Evolutionary conservation across 2,888 invertebrate genomes (phyloP), one percentile per base, ranked within the genome.

Genomic region (Achlya flavicornis): DNA sequence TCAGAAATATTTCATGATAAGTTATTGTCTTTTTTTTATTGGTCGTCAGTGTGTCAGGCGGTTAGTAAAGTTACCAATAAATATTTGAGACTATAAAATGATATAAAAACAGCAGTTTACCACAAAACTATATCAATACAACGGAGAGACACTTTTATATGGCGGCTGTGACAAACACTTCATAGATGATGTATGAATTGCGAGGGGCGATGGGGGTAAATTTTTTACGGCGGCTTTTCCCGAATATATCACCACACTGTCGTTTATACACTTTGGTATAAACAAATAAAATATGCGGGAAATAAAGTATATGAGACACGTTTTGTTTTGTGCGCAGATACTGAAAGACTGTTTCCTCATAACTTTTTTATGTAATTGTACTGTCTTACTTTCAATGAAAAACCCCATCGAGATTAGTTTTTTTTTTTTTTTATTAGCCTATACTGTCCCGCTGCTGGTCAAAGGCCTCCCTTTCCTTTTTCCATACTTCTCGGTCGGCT

Each of bases 131-230:
- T 19, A 7, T 53, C 53, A 53, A 53, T 53, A 53, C 19, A 53
- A 53, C 53, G 19, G 10, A 53, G 19, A 19, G 53, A 19, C 53
- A 19, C 53, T 53, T 53, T 53, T 53, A 53, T 10, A 19, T 19
- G 53, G 10, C 53, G 53, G 53, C 53, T 53, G 80, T 76, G 77
- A 80, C 77, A 75, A 73, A 68, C 76, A 77, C 76, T 80, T 78
- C 77, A 69, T 68, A 70, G 61, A 80, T 77, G 76, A 79, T 76
- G 78, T 77, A 79, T 79, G 79, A 76, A 75, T 74, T 66, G 64
- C 59, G 66, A 70, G 71, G 68, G 73, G 71, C 67, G 67, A 71
- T 70, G 32, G 73, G 79, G 78, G 73, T 76, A 75, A 77, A 72
- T 72, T 74, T 65, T 79, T 79, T 79, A 80, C 74, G 79, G 75